Evolutionary conservation across 2,888 invertebrate species (phyloP).

Genomic region (Hydrotaea cyrtoneurina): DNA sequence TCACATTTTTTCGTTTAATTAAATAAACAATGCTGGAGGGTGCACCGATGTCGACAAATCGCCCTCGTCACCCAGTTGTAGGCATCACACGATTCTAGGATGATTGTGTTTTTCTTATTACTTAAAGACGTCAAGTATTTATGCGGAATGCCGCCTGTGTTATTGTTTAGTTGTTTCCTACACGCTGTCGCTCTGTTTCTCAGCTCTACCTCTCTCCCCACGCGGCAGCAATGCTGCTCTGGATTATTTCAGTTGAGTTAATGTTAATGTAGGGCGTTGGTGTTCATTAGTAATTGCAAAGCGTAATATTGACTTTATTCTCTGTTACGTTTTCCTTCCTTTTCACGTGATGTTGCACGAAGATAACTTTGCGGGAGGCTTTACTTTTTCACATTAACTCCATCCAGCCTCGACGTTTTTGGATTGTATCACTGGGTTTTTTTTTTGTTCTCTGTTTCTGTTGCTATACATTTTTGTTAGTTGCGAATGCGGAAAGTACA

Average conservation of each 20-base stretch:
- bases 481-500: conserved; percentile 21
- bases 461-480: neutral
- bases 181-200: conserved; percentile 8
- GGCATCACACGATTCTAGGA: neutral
- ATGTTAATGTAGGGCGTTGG: conserved; percentile 53
- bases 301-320: conserved; percentile 61
- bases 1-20: neutral
- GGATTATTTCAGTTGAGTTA: conserved; percentile 47
- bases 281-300: conserved; percentile 59
- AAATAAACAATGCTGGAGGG: neutral
- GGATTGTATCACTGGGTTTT: neutral
- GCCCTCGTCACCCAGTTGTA: neutral
- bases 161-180: neutral
- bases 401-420: conserved; percentile 1
- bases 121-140: conserved; percentile 45
- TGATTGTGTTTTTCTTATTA: conserved; percentile 35
- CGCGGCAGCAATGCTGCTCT: neutral
- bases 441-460: conserved; percentile 1
- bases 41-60: neutral
- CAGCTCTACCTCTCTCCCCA: neutral
- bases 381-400: conserved; percentile 22
- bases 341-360: conserved; percentile 50
- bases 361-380: conserved; percentile 64
- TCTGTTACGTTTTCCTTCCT: conserved; percentile 43
- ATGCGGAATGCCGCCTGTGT: neutral